Percentiles rank a stretch among this genome's conserved stretches.
Conservation (phyloP, 2,888 invertebrate species). For the Drosophila prolongata region DNA sequence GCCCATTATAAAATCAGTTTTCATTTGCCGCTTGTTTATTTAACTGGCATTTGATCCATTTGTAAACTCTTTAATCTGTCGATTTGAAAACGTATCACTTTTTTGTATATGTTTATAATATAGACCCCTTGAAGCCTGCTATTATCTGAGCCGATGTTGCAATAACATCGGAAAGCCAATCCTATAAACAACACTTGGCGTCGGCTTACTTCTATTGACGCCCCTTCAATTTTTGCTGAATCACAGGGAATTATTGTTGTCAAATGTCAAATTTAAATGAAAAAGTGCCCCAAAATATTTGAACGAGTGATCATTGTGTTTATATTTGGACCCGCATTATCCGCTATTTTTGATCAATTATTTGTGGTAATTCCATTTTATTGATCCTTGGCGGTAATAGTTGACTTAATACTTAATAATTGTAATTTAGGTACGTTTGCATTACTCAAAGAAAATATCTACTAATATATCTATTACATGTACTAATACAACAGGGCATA, state of each 20-base stretch:
- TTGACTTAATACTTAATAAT: constrained; percentile 1
- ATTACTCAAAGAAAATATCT: too few species aligned
- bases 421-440: background rate
- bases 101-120: constrained; percentile 13
- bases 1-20: background rate
- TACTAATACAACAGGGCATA: too few species aligned
- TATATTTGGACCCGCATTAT: constrained; percentile 7
- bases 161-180: constrained; percentile 52
- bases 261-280: constrained; percentile 41
- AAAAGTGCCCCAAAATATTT: constrained; percentile 67
- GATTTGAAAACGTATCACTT: background rate
- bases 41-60: too few species aligned
- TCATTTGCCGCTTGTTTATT: background rate
- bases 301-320: constrained; percentile 21
- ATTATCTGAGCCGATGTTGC: constrained; percentile 43
- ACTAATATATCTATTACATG: too few species aligned
- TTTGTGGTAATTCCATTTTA: constrained; percentile 23
- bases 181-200: constrained; percentile 47
- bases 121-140: constrained; percentile 17
- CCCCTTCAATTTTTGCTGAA: constrained; percentile 33
- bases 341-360: constrained; percentile 10
- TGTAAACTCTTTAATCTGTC: background rate
- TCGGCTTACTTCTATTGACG: constrained; percentile 39
- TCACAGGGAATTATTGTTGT: constrained; percentile 46
- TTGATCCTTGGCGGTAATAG: constrained; percentile 7